Evolutionary conservation across 2,888 invertebrate species (phyloP).

Genomic region (Shargacucullia verbasci): DNA sequence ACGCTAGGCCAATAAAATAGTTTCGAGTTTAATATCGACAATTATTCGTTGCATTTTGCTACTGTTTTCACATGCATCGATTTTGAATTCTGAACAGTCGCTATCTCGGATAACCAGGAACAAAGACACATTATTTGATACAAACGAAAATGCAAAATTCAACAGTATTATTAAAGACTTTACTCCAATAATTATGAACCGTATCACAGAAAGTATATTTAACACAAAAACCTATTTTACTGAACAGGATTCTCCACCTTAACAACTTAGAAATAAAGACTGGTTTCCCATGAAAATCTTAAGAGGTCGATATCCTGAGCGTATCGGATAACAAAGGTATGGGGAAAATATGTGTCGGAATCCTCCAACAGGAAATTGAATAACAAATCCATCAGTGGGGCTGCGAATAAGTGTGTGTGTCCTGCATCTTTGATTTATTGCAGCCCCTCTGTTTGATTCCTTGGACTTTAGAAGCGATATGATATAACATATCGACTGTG

Average conservation of each 20-base stretch:
- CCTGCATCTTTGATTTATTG: conserved; percentile 53
- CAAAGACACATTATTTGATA: no score
- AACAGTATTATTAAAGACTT: conserved; percentile 9
- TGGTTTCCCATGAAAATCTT: conserved; percentile 17
- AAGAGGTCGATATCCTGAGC: conserved; percentile 39
- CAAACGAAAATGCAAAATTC: background rate
- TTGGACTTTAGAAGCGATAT: no score
- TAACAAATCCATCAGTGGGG: conserved; percentile 57
- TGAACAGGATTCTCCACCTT: conserved; percentile 17
- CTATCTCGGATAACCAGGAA: no score
- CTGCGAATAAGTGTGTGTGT: conserved; percentile 51
- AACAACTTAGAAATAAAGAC: conserved; percentile 6
- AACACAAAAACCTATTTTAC: conserved; percentile 24
- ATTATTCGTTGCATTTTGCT: conserved; percentile 33
- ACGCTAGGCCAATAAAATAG: no score
- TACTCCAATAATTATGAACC: conserved; percentile 49
- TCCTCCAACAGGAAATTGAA: conserved; percentile 56
- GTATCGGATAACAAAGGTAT: conserved; percentile 53
- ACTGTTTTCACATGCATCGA: no score
- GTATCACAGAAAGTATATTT: conserved; percentile 48
- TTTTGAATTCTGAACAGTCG: no score
- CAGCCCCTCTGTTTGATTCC: no score
- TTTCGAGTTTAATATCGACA: no score
- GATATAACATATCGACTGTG: no score
- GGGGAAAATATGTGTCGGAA: conserved; percentile 46